A percentile compares a stretch with the other conserved stretches of the same genome.
Conservation (phyloP, 1,140 invertebrate genomes). For the Sitophilus oryzae region DNA sequence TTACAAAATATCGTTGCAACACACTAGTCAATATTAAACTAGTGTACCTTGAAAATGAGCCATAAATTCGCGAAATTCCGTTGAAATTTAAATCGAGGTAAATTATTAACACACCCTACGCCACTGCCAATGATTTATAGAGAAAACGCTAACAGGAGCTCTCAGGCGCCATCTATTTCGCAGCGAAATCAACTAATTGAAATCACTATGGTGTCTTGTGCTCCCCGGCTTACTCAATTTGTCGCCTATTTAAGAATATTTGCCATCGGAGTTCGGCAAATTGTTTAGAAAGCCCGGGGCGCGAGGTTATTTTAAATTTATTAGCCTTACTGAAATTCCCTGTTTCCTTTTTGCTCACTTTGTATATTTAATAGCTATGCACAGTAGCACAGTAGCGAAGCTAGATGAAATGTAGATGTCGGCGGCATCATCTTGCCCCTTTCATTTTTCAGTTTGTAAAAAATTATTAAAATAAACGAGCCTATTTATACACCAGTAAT, state of each 20-base stretch:
- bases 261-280: background rate
- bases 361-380: too few species aligned
- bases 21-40: background rate
- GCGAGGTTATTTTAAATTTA: slow-evolving; percentile 1
- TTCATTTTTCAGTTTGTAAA: too few species aligned
- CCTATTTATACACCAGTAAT: too few species aligned
- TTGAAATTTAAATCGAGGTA: background rate
- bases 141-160: background rate
- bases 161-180: background rate
- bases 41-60: background rate
- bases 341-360: too few species aligned
- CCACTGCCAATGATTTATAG: slow-evolving; percentile 5
- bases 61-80: background rate
- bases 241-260: background rate
- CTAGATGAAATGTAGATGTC: too few species aligned
- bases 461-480: too few species aligned
- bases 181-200: slow-evolving; percentile 6
- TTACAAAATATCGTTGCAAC: background rate
- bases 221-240: background rate
- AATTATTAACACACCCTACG: slow-evolving; percentile 4
- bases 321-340: background rate
- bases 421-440: too few species aligned
- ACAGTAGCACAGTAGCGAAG: too few species aligned
- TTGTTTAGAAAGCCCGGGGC: background rate
- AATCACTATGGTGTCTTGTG: slow-evolving; percentile 7